These are phyloP conservation scores for Drosophila subquinaria DNA, from an alignment of 2,888 invertebrate species.

Conservation along the genomic window DNA sequence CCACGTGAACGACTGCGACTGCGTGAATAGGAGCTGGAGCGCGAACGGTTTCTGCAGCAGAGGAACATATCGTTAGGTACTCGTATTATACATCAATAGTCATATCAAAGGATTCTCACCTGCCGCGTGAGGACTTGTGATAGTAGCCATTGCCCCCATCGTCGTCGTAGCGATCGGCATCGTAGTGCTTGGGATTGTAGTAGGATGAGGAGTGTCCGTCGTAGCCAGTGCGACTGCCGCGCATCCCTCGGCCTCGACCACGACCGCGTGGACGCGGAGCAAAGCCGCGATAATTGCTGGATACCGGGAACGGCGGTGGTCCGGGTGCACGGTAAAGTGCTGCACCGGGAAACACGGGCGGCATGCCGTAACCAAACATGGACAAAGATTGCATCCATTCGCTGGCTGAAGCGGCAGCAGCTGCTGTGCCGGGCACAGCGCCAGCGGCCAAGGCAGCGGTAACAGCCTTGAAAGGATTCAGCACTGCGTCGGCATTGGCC, in stretches of 20 bases:
- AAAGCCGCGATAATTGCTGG: slow-evolving; percentile 83
- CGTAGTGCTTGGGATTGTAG: slow-evolving; percentile 87
- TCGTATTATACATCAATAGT: background rate
- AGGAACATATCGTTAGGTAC: background rate
- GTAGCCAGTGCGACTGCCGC: slow-evolving; percentile 62
- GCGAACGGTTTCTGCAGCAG: slow-evolving; percentile 68
- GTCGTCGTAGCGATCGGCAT: slow-evolving; percentile 86
- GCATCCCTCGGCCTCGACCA: slow-evolving; percentile 83
- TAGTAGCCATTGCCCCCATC: slow-evolving; percentile 87
- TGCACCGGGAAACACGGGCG: slow-evolving; percentile 82
- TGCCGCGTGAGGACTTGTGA: slow-evolving; percentile 65
- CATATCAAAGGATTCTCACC: slow-evolving; percentile 39
- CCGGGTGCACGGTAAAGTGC: slow-evolving; percentile 77
- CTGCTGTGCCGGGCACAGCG: slow-evolving; percentile 61
- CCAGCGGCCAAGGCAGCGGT: slow-evolving; percentile 77
- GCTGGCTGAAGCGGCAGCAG: slow-evolving; percentile 73
- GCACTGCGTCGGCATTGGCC: slow-evolving; percentile 30
- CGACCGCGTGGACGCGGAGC: slow-evolving; percentile 85
- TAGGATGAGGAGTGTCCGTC: slow-evolving; percentile 74
- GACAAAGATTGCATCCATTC: slow-evolving; percentile 85
- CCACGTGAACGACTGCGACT: slow-evolving; percentile 76
- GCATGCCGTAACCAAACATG: slow-evolving; percentile 83
- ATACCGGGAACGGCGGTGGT: slow-evolving; percentile 69
- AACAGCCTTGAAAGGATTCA: slow-evolving; percentile 83
- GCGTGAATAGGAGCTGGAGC: slow-evolving; percentile 69